Base-by-base conservation (phyloP, 2,113 vertebrate species). In the Nesogale talazaci region DNA sequence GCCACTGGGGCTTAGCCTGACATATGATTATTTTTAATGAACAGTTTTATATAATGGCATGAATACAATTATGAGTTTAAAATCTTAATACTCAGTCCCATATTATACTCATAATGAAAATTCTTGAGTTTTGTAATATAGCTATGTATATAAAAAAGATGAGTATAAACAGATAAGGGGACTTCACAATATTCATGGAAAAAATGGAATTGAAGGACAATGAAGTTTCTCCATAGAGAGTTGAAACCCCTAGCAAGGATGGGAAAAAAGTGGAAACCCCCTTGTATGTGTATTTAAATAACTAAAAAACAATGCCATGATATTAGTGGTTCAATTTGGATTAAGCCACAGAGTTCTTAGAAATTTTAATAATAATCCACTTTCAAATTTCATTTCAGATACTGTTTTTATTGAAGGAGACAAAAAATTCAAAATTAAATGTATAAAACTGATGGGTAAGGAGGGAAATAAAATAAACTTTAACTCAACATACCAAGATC, bases 241-340 rank as follows among this genome's bases (percentile, higher is more conserved):
- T 52, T 52, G 46, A 52, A 52, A 12, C 4, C 17, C 22, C 59
- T 22, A 10, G 6, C 10, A 52, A 11, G 46, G 46, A 6, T 12
- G 14, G 46, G 46, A 52, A 52, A 11, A 52, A 52, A 52, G 46
- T 61, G 2, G 59, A 61, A 19, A 19, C 17, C 59, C 59, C 16
- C 7, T 61, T 20, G 59, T 61, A 22, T 14, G 31, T 67, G 65
- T 25, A 25, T 75, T 75, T 42, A 15, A 72, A n/a, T 36, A 85
- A 79, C 31, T 83, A 79, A 90, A 89, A 85, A 76, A n/a, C 10
- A 88, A 86, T 91, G 31, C 61, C 42, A n/a, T 89, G 88, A 59
- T 52, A 63, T 81, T 94, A 61, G 65, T 57, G 23, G 14, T 77
- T 61, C 59, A 61, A 61, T 23, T 52, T 52, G 46, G 46, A 52